Percentiles rank a stretch among this genome's conserved stretches.
These are phyloP conservation scores for Pandemis corylana DNA, from an alignment of 2,888 invertebrate species.

Conservation along the genomic window DNA sequence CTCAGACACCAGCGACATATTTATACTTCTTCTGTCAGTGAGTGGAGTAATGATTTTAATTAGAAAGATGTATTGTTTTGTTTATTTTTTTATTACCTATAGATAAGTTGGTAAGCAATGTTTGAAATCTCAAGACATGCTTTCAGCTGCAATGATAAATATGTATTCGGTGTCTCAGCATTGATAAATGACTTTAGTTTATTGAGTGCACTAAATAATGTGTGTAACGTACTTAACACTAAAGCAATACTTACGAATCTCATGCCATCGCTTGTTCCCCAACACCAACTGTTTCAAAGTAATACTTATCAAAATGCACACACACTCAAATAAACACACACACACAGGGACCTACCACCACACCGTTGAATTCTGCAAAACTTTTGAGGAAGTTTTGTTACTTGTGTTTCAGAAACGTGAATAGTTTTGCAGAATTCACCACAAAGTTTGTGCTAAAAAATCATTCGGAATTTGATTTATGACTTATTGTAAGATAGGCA, in stretches of 20 bases:
- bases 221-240: constrained; percentile 57
- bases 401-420: neutral
- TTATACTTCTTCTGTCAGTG: neutral
- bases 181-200: constrained; percentile 19
- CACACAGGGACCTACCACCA: constrained; percentile 62
- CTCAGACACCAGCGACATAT: constrained; percentile 7
- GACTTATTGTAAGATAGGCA: neutral
- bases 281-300: constrained; percentile 77
- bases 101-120: neutral
- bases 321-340: constrained; percentile 62
- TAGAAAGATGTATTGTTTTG: too few relatives aligned
- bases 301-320: constrained; percentile 65
- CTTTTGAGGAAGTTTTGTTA: neutral
- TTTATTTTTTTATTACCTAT: too few relatives aligned
- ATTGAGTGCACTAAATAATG: constrained; percentile 39
- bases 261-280: constrained; percentile 76
- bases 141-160: constrained; percentile 3
- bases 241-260: constrained; percentile 74
- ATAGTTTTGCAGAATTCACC: constrained; percentile 28
- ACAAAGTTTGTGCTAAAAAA: constrained; percentile 71
- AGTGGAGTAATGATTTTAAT: too few relatives aligned
- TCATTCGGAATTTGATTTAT: constrained; percentile 34
- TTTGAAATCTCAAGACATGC: neutral
- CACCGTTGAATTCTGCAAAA: constrained; percentile 43
- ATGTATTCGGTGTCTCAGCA: constrained; percentile 14